Base-by-base conservation (phyloP, 2,888 invertebrate species). In the Cataglyphis rosenhaueri region DNA sequence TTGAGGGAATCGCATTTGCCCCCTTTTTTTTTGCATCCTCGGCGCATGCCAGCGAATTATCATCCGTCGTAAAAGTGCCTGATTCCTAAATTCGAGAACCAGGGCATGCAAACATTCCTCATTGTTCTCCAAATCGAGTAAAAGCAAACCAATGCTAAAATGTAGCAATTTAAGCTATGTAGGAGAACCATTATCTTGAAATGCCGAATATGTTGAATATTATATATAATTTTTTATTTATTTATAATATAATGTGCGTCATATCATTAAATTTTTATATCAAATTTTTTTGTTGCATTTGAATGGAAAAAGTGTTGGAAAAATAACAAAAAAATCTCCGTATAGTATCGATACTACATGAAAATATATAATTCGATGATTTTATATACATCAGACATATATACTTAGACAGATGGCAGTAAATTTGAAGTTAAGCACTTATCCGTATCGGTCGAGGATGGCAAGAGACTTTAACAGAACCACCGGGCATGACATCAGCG, bases 361-460 rank as follows among this genome's bases (percentile, higher is more conserved):
- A 57, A 52, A n/a, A n/a, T 52, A 8, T 52, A 52, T n/a, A 8
- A 44, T 35, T 44, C 62, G 32, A 25, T 76, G 65, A 66, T 86
- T 76, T 89, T 88, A 89, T 82, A 86, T 86, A 88, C 29, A 29
- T 68, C 8, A 52, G n/a, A 52, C 15, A 52, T 52, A 52, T 48
- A 48, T 84, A 73, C 86, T 86, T 79, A 81, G 82, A 68, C 74
- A 75, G 59, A 48, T 52, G 59, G 64, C 57, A 84, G 85, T 90
- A 89, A 89, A 89, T 90, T 88, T 86, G 61, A 87, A 86, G 87
- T 85, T 88, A 82, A 86, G 85, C 86, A 85, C 84, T 90, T 76
- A 29, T 29, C 29, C 29, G 73, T 79, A 86, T 82, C 73, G 86
- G 84, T 79, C 83, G 82, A 73, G 81, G 65, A 65, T 81, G 32